These are phyloP conservation scores for Danio aesculapii DNA, from an alignment of 2,797 vertebrate species.

Conservation along the genomic window DNA sequence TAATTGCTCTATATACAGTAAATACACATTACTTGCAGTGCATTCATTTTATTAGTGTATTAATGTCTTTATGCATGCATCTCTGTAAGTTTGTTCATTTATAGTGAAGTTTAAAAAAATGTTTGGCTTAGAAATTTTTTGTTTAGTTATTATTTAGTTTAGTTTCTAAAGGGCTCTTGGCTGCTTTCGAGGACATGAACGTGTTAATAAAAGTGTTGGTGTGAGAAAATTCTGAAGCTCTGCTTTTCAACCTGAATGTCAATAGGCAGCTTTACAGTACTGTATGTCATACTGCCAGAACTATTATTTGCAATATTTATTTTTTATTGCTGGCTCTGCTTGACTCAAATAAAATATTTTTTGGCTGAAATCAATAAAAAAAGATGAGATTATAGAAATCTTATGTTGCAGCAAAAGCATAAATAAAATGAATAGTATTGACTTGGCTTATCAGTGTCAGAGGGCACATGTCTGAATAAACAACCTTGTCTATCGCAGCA, in stretches of 20 bases:
- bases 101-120: not conserved
- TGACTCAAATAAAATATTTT: slow-evolving; percentile 34
- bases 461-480: slow-evolving; percentile 12
- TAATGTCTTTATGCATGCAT: too few relatives aligned
- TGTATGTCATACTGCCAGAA: not conserved
- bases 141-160: not conserved
- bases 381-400: slow-evolving; percentile 31
- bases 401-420: not conserved
- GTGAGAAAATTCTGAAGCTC: not conserved
- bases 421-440: slow-evolving; percentile 7
- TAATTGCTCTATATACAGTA: too few relatives aligned
- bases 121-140: not conserved
- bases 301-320: slow-evolving; percentile 8
- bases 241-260: slow-evolving; percentile 23
- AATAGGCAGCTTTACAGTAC: not conserved
- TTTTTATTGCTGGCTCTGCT: slow-evolving; percentile 9
- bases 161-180: not conserved
- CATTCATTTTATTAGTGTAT: not conserved
- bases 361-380: slow-evolving; percentile 14
- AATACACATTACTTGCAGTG: not conserved
- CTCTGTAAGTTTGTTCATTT: not conserved
- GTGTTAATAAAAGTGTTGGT: not conserved
- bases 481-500: slow-evolving; percentile 8
- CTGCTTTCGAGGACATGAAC: slow-evolving; percentile 1
- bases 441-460: slow-evolving; percentile 16